phyloP scores from a whole-genome alignment of 2,888 invertebrate species.

The Dicyrtoma fusca region DNA sequence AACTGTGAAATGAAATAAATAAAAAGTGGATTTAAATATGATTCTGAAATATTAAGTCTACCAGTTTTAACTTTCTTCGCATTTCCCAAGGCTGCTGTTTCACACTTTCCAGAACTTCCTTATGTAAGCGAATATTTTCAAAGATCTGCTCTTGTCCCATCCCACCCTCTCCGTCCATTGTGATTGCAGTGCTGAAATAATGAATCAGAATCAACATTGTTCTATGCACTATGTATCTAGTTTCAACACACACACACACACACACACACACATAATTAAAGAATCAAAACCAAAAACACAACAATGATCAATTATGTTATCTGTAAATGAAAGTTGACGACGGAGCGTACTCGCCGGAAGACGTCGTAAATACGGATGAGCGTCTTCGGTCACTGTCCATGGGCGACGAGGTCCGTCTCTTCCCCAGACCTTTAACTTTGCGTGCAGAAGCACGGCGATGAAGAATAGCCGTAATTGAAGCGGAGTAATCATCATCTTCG shows the following conservation, averaged over 20 bases:
- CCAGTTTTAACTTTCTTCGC: constrained; percentile 78
- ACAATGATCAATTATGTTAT: too few species aligned
- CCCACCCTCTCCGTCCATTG: constrained; percentile 68
- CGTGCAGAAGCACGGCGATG: constrained; percentile 74
- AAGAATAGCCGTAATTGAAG: constrained; percentile 81
- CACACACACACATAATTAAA: too few species aligned
- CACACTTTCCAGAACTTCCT: constrained; percentile 84
- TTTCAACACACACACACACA: too few species aligned
- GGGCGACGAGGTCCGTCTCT: constrained; percentile 68
- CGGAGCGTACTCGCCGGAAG: constrained; percentile 83
- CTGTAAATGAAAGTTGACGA: too few species aligned
- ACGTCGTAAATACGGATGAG: constrained; percentile 79
- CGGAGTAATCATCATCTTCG: constrained; percentile 79
- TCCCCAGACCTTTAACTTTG: constrained; percentile 69
- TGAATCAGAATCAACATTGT: background rate
- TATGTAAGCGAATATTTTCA: constrained; percentile 86
- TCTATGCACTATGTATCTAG: background rate
- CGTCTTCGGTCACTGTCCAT: constrained; percentile 60
- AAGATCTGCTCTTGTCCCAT: constrained; percentile 85
- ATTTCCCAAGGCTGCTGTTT: constrained; percentile 84
- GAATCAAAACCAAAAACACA: constrained; percentile 7
- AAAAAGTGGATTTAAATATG: too few species aligned
- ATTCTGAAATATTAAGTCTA: too few species aligned
- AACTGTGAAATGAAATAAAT: background rate
- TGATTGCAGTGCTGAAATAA: constrained; percentile 70